A percentile compares a stretch with the other conserved stretches of the same genome.
Evolutionary conservation across 30 jellyfish, hydroid and myxozoan species (phyloP).

Genomic region (Chrysaora quinquecirrha): DNA sequence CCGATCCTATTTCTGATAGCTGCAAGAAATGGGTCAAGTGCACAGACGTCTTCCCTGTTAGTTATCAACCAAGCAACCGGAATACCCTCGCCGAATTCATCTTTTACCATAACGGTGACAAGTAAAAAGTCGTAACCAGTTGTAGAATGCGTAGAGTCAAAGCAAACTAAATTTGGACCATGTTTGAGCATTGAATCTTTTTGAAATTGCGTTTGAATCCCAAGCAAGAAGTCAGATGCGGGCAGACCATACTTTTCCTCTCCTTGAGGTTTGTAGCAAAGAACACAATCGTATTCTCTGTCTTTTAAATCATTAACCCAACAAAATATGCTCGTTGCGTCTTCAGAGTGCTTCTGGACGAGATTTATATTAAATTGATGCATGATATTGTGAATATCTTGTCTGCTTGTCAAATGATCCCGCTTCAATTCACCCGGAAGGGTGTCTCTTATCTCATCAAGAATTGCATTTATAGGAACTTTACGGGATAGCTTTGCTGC

Average conservation of each 20-base stretch:
- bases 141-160: constrained; percentile 27
- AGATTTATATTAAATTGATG: constrained; percentile 10
- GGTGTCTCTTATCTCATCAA: constrained; percentile 37
- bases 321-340: constrained; percentile 7
- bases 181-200: background rate
- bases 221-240: background rate
- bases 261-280: constrained; percentile 12
- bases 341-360: constrained; percentile 21
- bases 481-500: constrained; percentile 39
- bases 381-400: constrained; percentile 32
- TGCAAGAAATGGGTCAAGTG: constrained; percentile 20
- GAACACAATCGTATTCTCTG: background rate
- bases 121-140: constrained; percentile 15
- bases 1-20: constrained; percentile 6
- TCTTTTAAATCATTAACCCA: constrained; percentile 3
- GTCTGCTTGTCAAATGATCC: constrained; percentile 40
- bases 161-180: background rate
- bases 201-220: constrained; percentile 9
- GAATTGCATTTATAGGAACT: constrained; percentile 32
- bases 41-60: constrained; percentile 12
- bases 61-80: constrained; percentile 39
- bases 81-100: constrained; percentile 33
- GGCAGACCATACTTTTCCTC: constrained; percentile 4
- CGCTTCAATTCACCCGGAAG: constrained; percentile 15
- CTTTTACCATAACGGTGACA: constrained; percentile 19